Percentiles rank a stretch among this genome's conserved stretches.
Conservation (phyloP, 2,888 invertebrate species). For the Campopleginae sp. region DNA sequence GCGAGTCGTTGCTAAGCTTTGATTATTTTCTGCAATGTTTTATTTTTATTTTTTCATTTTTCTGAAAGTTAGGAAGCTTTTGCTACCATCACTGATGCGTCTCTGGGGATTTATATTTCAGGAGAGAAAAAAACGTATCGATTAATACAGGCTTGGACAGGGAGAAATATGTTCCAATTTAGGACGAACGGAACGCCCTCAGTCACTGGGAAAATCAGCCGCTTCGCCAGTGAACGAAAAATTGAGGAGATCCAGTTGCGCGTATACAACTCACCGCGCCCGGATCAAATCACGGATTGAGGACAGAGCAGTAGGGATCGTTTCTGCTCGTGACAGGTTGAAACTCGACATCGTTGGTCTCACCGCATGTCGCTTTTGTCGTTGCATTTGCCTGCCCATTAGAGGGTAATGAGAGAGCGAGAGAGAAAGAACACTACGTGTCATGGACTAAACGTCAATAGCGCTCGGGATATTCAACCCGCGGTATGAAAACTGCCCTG, state of each 20-base stretch:
- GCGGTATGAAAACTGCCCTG: slow-evolving; percentile 31
- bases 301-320: slow-evolving; percentile 36
- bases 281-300: slow-evolving; percentile 15
- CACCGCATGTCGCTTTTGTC: slow-evolving; percentile 67
- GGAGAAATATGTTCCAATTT: slow-evolving; percentile 9
- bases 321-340: slow-evolving; percentile 66
- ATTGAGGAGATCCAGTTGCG: slow-evolving; percentile 3
- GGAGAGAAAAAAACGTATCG: slow-evolving; percentile 23
- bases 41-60: slow-evolving; percentile 5
- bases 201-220: slow-evolving; percentile 20
- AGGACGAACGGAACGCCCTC: slow-evolving; percentile 24
- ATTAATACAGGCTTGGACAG: slow-evolving; percentile 16
- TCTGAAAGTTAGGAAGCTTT: background rate
- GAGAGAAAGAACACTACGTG: slow-evolving; percentile 43
- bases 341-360: slow-evolving; percentile 53
- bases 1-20: slow-evolving; percentile 4
- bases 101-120: slow-evolving; percentile 3
- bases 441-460: slow-evolving; percentile 68
- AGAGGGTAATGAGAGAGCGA: slow-evolving; percentile 62
- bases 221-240: background rate
- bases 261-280: slow-evolving; percentile 14
- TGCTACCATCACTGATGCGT: background rate
- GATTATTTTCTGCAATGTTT: background rate
- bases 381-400: slow-evolving; percentile 67
- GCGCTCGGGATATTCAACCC: slow-evolving; percentile 60